phyloP scores from a whole-genome alignment of 2,888 invertebrate genomes.

The Eristalis tenax region DNA sequence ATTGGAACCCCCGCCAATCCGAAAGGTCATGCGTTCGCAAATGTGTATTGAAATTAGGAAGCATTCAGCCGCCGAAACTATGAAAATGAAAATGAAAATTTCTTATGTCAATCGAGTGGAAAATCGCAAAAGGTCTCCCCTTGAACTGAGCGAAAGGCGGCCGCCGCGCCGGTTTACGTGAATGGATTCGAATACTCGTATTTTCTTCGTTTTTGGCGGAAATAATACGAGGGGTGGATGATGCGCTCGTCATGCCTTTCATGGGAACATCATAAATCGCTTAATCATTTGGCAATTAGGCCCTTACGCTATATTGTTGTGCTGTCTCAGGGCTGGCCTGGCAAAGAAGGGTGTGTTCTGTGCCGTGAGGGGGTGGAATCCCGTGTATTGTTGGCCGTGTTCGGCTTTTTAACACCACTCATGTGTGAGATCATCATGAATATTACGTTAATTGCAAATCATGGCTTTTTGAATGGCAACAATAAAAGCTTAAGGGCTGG shows the following conservation, averaged over 20 bases:
- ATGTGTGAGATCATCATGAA: slow-evolving; percentile 81
- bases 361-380: neutral
- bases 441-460: slow-evolving; percentile 80
- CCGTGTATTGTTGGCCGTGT: neutral
- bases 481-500: slow-evolving; percentile 70
- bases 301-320: slow-evolving; percentile 73
- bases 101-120: slow-evolving; percentile 70
- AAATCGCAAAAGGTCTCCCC: slow-evolving; percentile 61
- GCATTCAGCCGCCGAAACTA: slow-evolving; percentile 41
- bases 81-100: slow-evolving; percentile 40
- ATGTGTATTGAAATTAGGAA: slow-evolving; percentile 46
- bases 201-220: slow-evolving; percentile 48
- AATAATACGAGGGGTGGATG: slow-evolving; percentile 71
- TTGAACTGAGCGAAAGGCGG: neutral
- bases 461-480: slow-evolving; percentile 74
- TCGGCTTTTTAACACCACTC: slow-evolving; percentile 76
- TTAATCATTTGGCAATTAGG: slow-evolving; percentile 82
- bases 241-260: slow-evolving; percentile 75
- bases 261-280: slow-evolving; percentile 81
- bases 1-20: neutral
- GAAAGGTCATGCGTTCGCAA: slow-evolving; percentile 56
- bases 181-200: slow-evolving; percentile 42
- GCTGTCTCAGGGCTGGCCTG: slow-evolving; percentile 25
- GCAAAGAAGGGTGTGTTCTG: slow-evolving; percentile 47
- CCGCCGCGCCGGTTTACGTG: slow-evolving; percentile 6